Evolutionary conservation across 2,888 invertebrate species (phyloP).

Genomic region (Ferdinandea cuprea): DNA sequence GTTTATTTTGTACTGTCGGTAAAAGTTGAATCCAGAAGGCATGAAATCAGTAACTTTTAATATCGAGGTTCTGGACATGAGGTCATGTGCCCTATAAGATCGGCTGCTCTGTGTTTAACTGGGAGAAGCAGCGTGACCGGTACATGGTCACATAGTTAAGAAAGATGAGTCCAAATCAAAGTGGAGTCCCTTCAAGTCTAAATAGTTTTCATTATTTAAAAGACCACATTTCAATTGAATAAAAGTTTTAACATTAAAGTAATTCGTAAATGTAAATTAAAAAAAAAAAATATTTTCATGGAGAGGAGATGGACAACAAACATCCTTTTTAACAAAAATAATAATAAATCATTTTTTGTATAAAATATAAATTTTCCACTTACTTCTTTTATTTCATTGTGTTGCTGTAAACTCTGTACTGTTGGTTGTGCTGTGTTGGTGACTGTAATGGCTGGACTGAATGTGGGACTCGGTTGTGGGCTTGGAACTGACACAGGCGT

Average conservation of each 20-base stretch:
- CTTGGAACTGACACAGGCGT: conserved; percentile 84
- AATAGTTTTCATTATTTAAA: too few species aligned
- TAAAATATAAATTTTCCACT: conserved; percentile 65
- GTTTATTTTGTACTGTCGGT: too few species aligned
- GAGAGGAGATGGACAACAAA: conserved; percentile 60
- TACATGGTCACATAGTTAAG: too few species aligned
- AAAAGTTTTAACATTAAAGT: neutral
- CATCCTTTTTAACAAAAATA: conserved; percentile 6
- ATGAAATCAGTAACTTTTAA: too few species aligned
- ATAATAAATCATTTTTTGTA: neutral
- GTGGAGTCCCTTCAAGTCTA: too few species aligned
- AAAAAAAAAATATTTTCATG: neutral
- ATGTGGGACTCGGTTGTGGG: conserved; percentile 83
- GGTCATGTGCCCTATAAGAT: too few species aligned
- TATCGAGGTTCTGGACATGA: too few species aligned
- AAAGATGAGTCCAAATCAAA: too few species aligned
- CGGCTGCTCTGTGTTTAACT: too few species aligned
- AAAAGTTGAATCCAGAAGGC: too few species aligned
- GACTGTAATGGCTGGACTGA: conserved; percentile 83
- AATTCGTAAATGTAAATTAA: neutral
- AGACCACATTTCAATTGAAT: too few species aligned
- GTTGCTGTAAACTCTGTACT: conserved; percentile 83
- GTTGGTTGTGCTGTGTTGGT: conserved; percentile 83
- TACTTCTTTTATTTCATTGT: conserved; percentile 83
- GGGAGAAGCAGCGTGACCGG: too few species aligned